Evolutionary conservation across 2,888 invertebrate genomes (phyloP), one percentile per base, ranked within the genome.

Genomic region (Atrina japonica): DNA sequence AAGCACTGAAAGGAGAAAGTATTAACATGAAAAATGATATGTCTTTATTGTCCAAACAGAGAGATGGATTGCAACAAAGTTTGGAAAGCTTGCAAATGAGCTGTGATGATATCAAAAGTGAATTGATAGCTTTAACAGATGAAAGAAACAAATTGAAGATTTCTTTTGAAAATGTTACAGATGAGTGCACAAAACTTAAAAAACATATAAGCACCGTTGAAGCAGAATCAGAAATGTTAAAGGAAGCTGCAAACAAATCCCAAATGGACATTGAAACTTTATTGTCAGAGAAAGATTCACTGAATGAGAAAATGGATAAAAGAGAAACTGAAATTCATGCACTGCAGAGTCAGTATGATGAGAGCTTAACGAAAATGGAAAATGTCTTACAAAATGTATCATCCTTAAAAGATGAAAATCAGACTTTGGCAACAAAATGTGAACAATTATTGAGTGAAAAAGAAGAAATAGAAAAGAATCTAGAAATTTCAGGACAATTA

Each of bases 1-100:
- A 61, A 16, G 25, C 23, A 9, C 16, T 64, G 18, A 64, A 41
- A 43, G n/a, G 35, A 52, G 53, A 53, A 27, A 53, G 27, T 5
- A 23, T 18, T 11, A n/a, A 14, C 21, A 11, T 52, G 29, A 21
- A 18, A 14, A 52, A 41, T 23, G 23, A 29, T 18, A 21, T 27
- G 9, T 18, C 1, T 9, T 16, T 16, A 9, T 16, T 56, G 7
- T 21, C 35, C 14, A 2, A 6, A n/a, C 21, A 56, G 21, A n/a
- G 35, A 11, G 40, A 2, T 6, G 18, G 40, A n/a, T 25, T 52
- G 16, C 5, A 64, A 29, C 25, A 30, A n/a, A 41, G 9, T 11
- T 18, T 41, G 25, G 41, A 52, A 40, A 50, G 21, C n/a, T 23
- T 64, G n/a, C 27, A 52, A 27, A 52, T n/a, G 7, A n/a, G 40